Evolutionary conservation across 2,797 vertebrate species (phyloP), one percentile per base, ranked within the genome.

Genomic region (Hoplostethus mediterraneus): DNA sequence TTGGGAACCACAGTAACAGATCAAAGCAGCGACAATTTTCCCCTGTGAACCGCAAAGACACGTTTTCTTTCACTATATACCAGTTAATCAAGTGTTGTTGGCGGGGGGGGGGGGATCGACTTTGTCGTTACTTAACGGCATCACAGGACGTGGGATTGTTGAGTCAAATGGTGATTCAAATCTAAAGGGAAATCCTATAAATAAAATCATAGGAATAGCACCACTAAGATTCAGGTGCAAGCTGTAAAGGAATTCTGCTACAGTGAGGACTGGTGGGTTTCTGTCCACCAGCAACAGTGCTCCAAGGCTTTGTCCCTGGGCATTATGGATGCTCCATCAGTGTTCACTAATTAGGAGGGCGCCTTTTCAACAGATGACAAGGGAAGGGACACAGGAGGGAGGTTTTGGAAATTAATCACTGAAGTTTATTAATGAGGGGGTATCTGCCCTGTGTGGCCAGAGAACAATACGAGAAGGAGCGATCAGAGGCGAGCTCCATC

Each of bases 391-490:
- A 78, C 74, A 54, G 75, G 70, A 86, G 75, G 80, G 73, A 80
- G 81, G 69, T 67, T 77, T 28, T 82, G 70, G 66, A 86, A 90
- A 92, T 92, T 75, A 89, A 91, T 93, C 90, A 89, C 71, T 47
- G 72, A 73, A 72, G 67, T 85, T 90, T 90, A 92, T 92, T 92
- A 93, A 93, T 88, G 85, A 90, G 85, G 57, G 69, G 69, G 62
- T 80, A 82, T 84, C 52, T 79, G 84, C 79, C 81, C 82, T 75
- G 70, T 79, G 85, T 86, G 80, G 82, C 81, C 81, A 13, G 63
- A 85, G 88, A 88, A 86, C 81, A 87, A 91, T 87, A 81, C 84
- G 73, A 88, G 77, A 89, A 69, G 47, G 71, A 83, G 67, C 8
- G 28, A 83, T 90, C 78, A 60, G 75, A 77, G 67, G 63, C 48